Evolutionary conservation across 2,888 invertebrate species (phyloP), one percentile per base, ranked within the genome.

Genomic region (Aphidoletes aphidimyza): DNA sequence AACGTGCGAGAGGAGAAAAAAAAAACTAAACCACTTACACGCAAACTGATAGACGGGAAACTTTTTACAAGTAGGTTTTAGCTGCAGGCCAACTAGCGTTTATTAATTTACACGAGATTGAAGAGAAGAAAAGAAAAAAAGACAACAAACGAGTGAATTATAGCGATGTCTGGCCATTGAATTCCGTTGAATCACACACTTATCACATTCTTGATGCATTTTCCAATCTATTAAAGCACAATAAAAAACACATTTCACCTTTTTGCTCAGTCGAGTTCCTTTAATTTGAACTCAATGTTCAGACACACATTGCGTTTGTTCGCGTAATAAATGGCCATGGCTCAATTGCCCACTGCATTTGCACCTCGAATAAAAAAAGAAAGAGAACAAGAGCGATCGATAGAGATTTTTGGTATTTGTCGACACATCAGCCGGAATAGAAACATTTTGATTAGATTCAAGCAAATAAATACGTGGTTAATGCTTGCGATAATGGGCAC

Each of bases 141-240:
- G 17, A 19, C 2, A 47, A 17, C 6, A 47, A 11, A 47, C 47
- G 3, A 6, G 11, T 8, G 2, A 47, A 54, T 22, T 54, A 54
- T 26, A 22, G 54, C 54, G 26, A 54, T 22, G 54, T 54, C 54
- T 69, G 69, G 69, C 34, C 69, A 54, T 54, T 54, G 69, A 69
- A 69, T 69, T 69, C 69, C 69, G 2, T 14, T 30, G 69, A 69
- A 69, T 69, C 54, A 54, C 54, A 54, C 54, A 54, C 22, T 69
- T 69, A 69, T 69, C 69, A 69, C 69, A 30, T 69, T 69, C 69
- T 30, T 69, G 30, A 26, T 69, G 30, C 69, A 30, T 69, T 30
- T 69, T 69, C 30, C 69, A 69, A 69, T 69, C 69, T 30, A 69
- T 34, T 30, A 3, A 69, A 26, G 17, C 1, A 30, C 14, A 26